phyloP scores from a whole-genome alignment of 2,888 invertebrate genomes.

The Anticlea derivata region DNA sequence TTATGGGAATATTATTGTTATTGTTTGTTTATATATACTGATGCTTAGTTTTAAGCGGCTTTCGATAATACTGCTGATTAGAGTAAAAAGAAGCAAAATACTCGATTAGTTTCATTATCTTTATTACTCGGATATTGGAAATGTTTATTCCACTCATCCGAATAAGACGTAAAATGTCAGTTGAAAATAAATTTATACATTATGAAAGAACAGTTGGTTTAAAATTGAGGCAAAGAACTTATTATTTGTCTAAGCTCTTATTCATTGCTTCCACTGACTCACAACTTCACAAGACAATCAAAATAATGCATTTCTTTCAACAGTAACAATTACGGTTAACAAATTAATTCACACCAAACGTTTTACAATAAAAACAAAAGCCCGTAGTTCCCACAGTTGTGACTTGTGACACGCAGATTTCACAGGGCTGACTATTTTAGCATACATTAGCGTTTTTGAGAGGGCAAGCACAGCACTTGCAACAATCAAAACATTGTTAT shows the following conservation, averaged over 20 bases:
- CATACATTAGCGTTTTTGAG: constrained; percentile 57
- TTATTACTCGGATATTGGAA: too few relatives aligned
- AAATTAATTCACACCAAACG: constrained; percentile 34
- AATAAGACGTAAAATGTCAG: too few relatives aligned
- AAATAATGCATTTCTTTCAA: constrained; percentile 22
- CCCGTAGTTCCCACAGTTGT: constrained; percentile 45
- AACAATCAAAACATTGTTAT: constrained; percentile 69
- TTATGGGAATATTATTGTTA: constrained; percentile 17
- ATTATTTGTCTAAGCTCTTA: neutral
- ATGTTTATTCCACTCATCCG: too few relatives aligned
- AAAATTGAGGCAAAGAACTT: neutral
- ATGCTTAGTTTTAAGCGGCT: neutral
- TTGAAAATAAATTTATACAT: neutral
- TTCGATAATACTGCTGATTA: neutral
- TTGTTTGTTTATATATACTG: constrained; percentile 4
- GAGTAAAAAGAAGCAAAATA: too few relatives aligned
- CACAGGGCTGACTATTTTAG: constrained; percentile 52
- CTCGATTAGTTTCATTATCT: too few relatives aligned
- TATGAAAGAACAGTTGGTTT: neutral
- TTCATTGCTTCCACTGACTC: constrained; percentile 6
- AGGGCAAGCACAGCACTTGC: constrained; percentile 46
- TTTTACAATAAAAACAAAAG: constrained; percentile 46
- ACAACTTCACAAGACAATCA: constrained; percentile 3
- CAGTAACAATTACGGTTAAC: constrained; percentile 25
- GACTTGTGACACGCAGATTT: constrained; percentile 46